Evolutionary conservation across 1,140 invertebrate genomes (phyloP).

Genomic region (Rhizoglyphus robini): DNA sequence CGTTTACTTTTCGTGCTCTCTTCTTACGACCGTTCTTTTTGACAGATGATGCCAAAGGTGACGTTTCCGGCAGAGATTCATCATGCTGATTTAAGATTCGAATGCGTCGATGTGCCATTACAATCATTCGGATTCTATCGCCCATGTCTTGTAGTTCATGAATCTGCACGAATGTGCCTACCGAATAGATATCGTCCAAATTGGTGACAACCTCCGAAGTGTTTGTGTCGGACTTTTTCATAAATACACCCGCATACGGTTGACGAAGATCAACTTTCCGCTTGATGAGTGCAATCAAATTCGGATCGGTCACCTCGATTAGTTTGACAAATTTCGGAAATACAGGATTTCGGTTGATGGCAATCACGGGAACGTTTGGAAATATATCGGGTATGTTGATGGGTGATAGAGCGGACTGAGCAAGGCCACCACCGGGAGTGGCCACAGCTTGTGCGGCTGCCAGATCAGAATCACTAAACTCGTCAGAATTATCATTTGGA

Average conservation of each 20-base stretch:
- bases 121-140: conserved; percentile 73
- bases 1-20: background rate
- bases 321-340: conserved; percentile 98
- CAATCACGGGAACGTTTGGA: conserved; percentile 87
- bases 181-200: conserved; percentile 69
- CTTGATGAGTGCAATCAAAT: conserved; percentile 74
- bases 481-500: background rate
- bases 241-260: conserved; percentile 92
- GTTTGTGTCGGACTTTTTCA: conserved; percentile 80
- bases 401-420: conserved; percentile 9
- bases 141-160: conserved; percentile 92
- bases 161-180: conserved; percentile 96
- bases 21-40: conserved; percentile 34
- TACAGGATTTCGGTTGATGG: conserved; percentile 82
- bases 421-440: background rate
- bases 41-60: background rate
- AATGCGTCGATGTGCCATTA: conserved; percentile 68
- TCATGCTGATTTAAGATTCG: conserved; percentile 25
- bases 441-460: background rate
- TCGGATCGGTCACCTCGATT: conserved; percentile 79
- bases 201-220: conserved; percentile 72
- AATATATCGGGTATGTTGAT: conserved; percentile 89
- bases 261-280: conserved; percentile 89
- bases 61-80: conserved; percentile 18
- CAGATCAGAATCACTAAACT: background rate